Percentiles rank a stretch among this genome's conserved stretches.
phyloP scores from a whole-genome alignment of 2,888 invertebrate species.

The Drosophila pullipes region DNA sequence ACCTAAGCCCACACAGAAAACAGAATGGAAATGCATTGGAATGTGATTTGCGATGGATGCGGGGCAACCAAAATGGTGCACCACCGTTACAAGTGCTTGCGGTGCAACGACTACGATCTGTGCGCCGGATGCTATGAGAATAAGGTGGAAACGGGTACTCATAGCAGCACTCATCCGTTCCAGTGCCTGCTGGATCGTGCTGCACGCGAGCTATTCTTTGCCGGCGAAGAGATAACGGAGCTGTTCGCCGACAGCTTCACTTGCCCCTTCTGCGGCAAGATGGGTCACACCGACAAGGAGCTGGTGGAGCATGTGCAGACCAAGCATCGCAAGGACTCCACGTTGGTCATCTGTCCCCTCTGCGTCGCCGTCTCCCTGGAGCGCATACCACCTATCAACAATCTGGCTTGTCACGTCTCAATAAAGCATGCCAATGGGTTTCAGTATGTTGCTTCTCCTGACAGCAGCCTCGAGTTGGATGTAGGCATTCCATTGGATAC shows the following conservation, averaged over 20 bases:
- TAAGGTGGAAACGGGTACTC: constrained; percentile 25
- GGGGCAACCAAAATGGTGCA: constrained; percentile 9
- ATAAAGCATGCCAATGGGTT: constrained; percentile 26
- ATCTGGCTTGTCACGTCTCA: constrained; percentile 39
- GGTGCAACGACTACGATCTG: constrained; percentile 55
- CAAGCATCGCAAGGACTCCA: constrained; percentile 26
- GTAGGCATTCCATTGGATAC: no score
- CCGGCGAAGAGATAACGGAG: constrained; percentile 42
- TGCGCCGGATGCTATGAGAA: constrained; percentile 46
- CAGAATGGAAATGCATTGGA: constrained; percentile 38
- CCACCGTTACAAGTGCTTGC: constrained; percentile 61
- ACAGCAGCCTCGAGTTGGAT: background rate
- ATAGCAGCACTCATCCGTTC: constrained; percentile 50
- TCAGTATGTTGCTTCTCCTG: background rate
- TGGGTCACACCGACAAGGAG: constrained; percentile 1
- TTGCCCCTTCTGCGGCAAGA: constrained; percentile 25
- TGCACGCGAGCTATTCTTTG: constrained; percentile 44
- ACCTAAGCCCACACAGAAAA: background rate
- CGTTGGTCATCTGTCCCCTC: constrained; percentile 55
- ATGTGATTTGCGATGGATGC: constrained; percentile 52
- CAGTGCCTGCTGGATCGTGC: constrained; percentile 57
- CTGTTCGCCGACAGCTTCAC: constrained; percentile 63
- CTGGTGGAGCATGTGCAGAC: constrained; percentile 16
- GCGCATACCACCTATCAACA: background rate
- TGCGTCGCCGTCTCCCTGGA: constrained; percentile 44